These are phyloP conservation scores for Punctoribates punctum DNA, from an alignment of 2,888 invertebrate genomes.

Conservation along the genomic window DNA sequence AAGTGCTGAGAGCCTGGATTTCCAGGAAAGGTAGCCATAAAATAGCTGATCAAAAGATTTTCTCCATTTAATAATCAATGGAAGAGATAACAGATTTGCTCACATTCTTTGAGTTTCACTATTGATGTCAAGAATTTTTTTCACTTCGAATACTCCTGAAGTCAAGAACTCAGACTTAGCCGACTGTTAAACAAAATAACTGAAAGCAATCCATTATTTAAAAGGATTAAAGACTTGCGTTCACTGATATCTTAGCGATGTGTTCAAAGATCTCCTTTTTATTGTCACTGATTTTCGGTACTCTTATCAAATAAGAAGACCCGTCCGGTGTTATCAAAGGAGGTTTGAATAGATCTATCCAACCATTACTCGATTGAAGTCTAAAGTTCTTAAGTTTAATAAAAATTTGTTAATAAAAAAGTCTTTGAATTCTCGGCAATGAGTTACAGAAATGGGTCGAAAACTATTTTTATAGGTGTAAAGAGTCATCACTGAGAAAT, in stretches of 20 bases:
- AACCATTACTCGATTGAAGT: background rate
- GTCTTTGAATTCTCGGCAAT: too few species aligned
- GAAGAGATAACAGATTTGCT: background rate
- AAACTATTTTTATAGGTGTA: background rate
- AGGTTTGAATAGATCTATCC: slow-evolving; percentile 2
- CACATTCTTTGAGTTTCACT: background rate
- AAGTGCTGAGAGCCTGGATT: background rate
- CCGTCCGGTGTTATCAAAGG: background rate
- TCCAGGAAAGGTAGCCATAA: background rate
- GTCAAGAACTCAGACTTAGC: background rate
- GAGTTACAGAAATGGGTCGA: background rate
- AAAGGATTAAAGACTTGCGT: background rate
- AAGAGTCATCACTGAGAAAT: background rate
- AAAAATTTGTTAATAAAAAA: background rate
- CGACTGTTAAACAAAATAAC: background rate
- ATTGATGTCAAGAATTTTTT: background rate
- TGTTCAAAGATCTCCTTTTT: background rate
- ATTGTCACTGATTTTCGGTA: background rate
- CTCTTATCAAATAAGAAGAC: background rate
- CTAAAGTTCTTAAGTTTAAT: slow-evolving; percentile 1
- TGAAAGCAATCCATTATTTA: background rate
- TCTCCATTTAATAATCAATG: background rate
- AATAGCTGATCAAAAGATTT: slow-evolving; percentile 1
- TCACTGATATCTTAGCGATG: background rate
- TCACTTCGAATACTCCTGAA: background rate